Conservation (phyloP, 2,888 invertebrate genomes). For the Germaria angustata region DNA sequence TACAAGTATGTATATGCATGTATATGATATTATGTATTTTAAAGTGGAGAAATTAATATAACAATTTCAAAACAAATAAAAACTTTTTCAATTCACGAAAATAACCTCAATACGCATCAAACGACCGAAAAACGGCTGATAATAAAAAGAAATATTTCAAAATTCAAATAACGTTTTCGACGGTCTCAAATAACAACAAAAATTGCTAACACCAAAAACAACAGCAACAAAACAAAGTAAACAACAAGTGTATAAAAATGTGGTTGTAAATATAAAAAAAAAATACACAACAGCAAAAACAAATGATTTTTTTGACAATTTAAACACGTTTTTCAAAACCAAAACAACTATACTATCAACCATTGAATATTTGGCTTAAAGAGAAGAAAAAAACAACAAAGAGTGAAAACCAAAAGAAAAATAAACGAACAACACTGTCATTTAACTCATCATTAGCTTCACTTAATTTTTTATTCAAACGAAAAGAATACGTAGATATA, state of each 20-base stretch:
- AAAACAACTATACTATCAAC: slow-evolving; percentile 26
- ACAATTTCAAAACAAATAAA: slow-evolving; percentile 32
- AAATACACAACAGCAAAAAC: slow-evolving; percentile 8
- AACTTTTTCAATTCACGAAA: neutral
- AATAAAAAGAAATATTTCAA: slow-evolving; percentile 45
- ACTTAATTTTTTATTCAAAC: slow-evolving; percentile 16
- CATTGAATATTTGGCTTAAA: slow-evolving; percentile 14
- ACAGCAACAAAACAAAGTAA: slow-evolving; percentile 29
- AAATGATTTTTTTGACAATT: slow-evolving; percentile 58
- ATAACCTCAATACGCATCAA: slow-evolving; percentile 44
- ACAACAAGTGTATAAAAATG: slow-evolving; percentile 59
- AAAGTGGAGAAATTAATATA: slow-evolving; percentile 56
- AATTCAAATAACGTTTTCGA: slow-evolving; percentile 58
- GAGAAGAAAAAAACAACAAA: neutral
- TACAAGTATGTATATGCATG: neutral
- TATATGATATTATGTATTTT: slow-evolving; percentile 36
- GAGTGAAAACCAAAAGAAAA: neutral
- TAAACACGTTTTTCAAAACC: slow-evolving; percentile 49
- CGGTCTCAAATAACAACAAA: slow-evolving; percentile 32
- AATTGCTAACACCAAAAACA: slow-evolving; percentile 46
- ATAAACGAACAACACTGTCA: slow-evolving; percentile 7
- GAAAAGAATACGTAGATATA: slow-evolving; percentile 58
- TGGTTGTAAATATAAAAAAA: slow-evolving; percentile 43
- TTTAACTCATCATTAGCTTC: slow-evolving; percentile 5
- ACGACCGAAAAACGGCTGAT: slow-evolving; percentile 28